A percentile compares a stretch with the other conserved stretches of the same genome.
These are phyloP conservation scores for Salvator merianae DNA, from an alignment of 2,113 vertebrate genomes.

Conservation along the genomic window DNA sequence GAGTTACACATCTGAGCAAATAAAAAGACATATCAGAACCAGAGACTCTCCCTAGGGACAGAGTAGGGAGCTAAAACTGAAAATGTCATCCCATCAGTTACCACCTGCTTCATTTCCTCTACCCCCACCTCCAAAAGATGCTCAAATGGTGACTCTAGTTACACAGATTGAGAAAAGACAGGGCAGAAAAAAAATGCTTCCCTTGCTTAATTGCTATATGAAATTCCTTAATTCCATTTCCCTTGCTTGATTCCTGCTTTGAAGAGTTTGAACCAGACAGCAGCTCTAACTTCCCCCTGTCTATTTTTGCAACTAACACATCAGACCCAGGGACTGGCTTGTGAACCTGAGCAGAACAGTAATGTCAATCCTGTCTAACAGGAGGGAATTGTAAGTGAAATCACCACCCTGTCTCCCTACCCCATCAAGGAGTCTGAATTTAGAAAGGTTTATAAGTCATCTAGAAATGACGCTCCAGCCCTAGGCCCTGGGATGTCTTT, in stretches of 20 bases:
- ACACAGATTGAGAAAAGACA: no score
- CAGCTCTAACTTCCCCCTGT: background rate
- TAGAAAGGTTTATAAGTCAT: background rate
- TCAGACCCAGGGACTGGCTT: background rate
- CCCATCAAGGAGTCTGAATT: rapidly evolving
- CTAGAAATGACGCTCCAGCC: background rate
- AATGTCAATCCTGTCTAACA: background rate
- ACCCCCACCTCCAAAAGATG: no score
- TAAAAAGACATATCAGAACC: no score
- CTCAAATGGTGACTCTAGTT: no score
- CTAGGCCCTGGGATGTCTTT: background rate
- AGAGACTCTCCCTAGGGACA: no score
- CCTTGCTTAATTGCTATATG: background rate
- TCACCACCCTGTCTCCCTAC: background rate
- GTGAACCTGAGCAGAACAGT: background rate
- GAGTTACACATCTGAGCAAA: background rate
- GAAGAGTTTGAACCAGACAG: background rate
- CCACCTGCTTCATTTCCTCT: no score
- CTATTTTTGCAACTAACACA: background rate
- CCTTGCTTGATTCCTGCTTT: no score
- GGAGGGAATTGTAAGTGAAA: constrained; percentile 1
- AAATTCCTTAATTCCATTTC: no score
- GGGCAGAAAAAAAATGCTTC: background rate
- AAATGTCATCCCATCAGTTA: background rate
- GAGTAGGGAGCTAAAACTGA: background rate